These are phyloP conservation scores for Drosophila siamana DNA, from an alignment of 2,888 invertebrate genomes.

Conservation along the genomic window DNA sequence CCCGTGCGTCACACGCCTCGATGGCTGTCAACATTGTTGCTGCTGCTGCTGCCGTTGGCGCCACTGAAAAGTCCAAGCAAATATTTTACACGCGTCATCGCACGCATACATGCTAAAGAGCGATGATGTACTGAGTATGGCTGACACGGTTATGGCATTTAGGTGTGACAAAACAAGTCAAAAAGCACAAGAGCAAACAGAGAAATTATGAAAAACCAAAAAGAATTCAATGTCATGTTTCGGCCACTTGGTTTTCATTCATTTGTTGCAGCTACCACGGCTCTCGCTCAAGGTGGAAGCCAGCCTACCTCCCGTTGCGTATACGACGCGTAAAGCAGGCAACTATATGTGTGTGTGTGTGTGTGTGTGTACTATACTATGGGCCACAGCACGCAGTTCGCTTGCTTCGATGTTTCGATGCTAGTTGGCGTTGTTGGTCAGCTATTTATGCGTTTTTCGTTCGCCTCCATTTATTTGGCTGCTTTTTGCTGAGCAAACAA, in stretches of 20 bases:
- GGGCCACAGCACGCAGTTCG: not conserved
- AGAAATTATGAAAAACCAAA: conserved; percentile 4
- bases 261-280: conserved; percentile 65
- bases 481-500: conserved; percentile 75
- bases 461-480: conserved; percentile 70
- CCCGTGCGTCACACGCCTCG: conserved; percentile 45
- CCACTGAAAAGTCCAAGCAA: conserved; percentile 48
- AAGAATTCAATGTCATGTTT: conserved; percentile 71
- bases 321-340: conserved; percentile 43
- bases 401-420: conserved; percentile 15
- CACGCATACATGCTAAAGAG: conserved; percentile 1
- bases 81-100: conserved; percentile 50
- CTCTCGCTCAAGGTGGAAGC: conserved; percentile 51
- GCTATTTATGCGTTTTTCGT: conserved; percentile 56
- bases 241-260: conserved; percentile 76
- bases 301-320: conserved; percentile 28
- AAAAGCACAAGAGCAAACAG: conserved; percentile 13
- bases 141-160: conserved; percentile 37
- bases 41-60: conserved; percentile 39
- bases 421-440: conserved; percentile 59
- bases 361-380: too few relatives aligned
- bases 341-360: not conserved
- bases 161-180: conserved; percentile 68
- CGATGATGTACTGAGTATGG: conserved; percentile 17
- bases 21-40: conserved; percentile 56